These are phyloP conservation scores for Diaperis boleti DNA, from an alignment of 2,888 invertebrate genomes.

Conservation along the genomic window DNA sequence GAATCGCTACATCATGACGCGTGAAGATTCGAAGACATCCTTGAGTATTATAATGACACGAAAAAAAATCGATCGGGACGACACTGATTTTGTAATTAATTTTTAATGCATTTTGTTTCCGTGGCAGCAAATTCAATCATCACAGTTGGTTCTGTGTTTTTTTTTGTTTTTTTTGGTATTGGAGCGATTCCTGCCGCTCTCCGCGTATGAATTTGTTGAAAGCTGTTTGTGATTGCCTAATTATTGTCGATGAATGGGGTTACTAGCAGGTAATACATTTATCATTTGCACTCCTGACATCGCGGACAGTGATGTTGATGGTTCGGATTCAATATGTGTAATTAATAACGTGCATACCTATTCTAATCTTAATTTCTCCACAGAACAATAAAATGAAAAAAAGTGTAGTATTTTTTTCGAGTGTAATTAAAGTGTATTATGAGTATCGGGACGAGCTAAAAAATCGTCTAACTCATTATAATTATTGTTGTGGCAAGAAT, in stretches of 20 bases:
- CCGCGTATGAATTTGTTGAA: conserved; percentile 25
- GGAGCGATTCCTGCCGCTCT: neutral
- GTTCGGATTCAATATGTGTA: conserved; percentile 41
- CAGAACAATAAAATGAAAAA: conserved; percentile 40
- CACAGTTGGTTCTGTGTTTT: conserved; percentile 1
- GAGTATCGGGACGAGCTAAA: conserved; percentile 35
- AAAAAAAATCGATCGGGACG: conserved; percentile 21
- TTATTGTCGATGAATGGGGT: conserved; percentile 39
- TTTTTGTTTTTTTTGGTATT: conserved; percentile 15
- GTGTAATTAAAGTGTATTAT: conserved; percentile 43
- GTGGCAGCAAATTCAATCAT: conserved; percentile 21
- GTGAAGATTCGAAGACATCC: conserved; percentile 5
- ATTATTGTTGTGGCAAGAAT: conserved; percentile 44
- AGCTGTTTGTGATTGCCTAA: conserved; percentile 41
- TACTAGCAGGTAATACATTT: conserved; percentile 41
- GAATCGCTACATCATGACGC: conserved; percentile 14
- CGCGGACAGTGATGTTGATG: conserved; percentile 30
- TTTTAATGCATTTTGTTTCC: conserved; percentile 21
- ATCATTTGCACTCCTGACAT: conserved; percentile 41
- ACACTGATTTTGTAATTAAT: conserved; percentile 25
- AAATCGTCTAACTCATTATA: conserved; percentile 44
- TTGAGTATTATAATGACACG: conserved; percentile 3
- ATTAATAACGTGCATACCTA: conserved; percentile 39
- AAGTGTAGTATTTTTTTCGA: conserved; percentile 37
- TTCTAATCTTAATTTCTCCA: conserved; percentile 39